These are phyloP conservation scores for Amazona ochrocephala DNA, from an alignment of 2,797 vertebrate species.

Conservation along the genomic window DNA sequence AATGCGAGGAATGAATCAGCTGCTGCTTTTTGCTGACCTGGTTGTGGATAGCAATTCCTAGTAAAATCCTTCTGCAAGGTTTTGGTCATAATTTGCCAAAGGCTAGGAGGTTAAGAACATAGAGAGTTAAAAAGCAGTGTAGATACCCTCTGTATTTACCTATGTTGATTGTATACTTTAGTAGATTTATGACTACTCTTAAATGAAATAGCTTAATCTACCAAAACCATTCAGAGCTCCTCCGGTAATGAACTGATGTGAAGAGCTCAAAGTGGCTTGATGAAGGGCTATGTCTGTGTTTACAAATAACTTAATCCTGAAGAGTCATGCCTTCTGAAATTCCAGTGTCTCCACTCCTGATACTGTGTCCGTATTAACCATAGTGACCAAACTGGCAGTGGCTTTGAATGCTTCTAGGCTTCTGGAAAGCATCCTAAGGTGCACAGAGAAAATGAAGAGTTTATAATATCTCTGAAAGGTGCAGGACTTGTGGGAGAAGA, in stretches of 20 bases:
- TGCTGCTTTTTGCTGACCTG: slow-evolving; percentile 2
- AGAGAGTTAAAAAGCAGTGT: not conserved
- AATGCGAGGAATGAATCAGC: not conserved
- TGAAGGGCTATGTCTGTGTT: not conserved
- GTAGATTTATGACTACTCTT: not conserved
- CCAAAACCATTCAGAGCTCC: not conserved
- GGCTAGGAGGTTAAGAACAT: not conserved
- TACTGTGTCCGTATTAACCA: not conserved
- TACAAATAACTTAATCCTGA: not conserved
- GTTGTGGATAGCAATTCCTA: not conserved
- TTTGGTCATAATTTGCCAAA: not conserved
- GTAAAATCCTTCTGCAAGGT: not conserved
- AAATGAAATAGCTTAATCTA: not conserved
- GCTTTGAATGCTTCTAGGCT: not conserved
- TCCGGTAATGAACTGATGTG: not conserved
- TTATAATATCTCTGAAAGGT: not conserved
- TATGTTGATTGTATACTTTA: not conserved
- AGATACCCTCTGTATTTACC: not conserved
- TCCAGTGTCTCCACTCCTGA: not conserved
- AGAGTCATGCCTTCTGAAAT: not conserved
- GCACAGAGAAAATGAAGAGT: not conserved
- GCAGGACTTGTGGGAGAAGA: not conserved
- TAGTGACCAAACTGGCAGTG: not conserved
- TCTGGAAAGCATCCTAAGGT: not conserved
- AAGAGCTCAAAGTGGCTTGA: not conserved